Conservation (phyloP, 2,888 invertebrate species). For the Drosophila gaucha region DNA sequence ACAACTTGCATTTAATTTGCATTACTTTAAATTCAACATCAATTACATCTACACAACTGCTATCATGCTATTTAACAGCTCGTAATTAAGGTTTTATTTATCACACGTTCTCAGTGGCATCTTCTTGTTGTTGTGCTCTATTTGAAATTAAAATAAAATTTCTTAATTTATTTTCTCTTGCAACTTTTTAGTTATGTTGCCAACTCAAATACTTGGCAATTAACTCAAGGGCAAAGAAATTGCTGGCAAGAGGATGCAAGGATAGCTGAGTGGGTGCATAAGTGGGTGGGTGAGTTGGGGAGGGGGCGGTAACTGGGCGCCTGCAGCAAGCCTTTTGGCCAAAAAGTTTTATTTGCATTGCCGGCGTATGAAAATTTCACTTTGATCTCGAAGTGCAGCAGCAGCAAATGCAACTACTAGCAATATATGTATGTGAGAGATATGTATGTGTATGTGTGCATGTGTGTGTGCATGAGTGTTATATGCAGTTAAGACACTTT, state of each 20-base stretch:
- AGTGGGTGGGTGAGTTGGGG: not conserved
- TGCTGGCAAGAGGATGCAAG: constrained; percentile 2
- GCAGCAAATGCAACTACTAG: constrained; percentile 23
- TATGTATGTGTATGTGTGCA: constrained; percentile 2
- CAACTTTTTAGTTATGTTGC: constrained; percentile 18
- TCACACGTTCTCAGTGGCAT: not conserved
- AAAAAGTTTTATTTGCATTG: constrained; percentile 58
- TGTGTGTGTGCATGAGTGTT: constrained; percentile 5
- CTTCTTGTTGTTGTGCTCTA: not conserved
- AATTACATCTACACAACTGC: not conserved
- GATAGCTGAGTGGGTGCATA: not conserved
- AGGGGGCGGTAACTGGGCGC: not conserved
- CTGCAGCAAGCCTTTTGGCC: constrained; percentile 20
- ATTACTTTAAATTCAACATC: not conserved
- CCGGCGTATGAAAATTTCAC: constrained; percentile 43
- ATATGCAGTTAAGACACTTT: constrained; percentile 59
- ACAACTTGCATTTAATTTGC: not conserved
- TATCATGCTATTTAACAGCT: not conserved
- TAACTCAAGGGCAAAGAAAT: constrained; percentile 25
- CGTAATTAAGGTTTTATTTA: constrained; percentile 11
- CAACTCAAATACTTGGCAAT: constrained; percentile 48
- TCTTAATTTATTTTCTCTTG: constrained; percentile 4
- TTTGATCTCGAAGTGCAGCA: constrained; percentile 50
- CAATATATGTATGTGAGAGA: constrained; percentile 10
- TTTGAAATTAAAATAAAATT: constrained; percentile 9